These are phyloP conservation scores for Polydesmus complanatus DNA, from an alignment of 2,888 invertebrate genomes.

Conservation along the genomic window DNA sequence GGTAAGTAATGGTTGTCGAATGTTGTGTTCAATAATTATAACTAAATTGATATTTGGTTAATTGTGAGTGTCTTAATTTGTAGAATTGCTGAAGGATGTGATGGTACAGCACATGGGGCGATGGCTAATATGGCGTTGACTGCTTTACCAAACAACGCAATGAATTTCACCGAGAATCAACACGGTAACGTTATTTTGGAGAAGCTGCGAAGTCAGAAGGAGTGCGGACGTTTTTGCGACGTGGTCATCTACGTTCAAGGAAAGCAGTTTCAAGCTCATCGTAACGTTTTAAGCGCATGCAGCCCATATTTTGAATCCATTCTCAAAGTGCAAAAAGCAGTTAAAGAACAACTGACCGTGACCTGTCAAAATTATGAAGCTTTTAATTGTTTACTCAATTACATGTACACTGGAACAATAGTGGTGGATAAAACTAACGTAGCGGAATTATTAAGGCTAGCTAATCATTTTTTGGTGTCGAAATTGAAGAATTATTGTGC, in stretches of 20 bases:
- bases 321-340: slow-evolving; percentile 38
- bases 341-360: slow-evolving; percentile 41
- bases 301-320: slow-evolving; percentile 51
- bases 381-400: slow-evolving; percentile 45
- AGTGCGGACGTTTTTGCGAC: slow-evolving; percentile 45
- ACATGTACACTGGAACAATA: slow-evolving; percentile 50
- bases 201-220: slow-evolving; percentile 37
- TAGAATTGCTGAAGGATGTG: background rate
- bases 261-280: slow-evolving; percentile 44
- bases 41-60: no score
- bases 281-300: slow-evolving; percentile 47
- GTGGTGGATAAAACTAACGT: slow-evolving; percentile 46
- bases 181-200: slow-evolving; percentile 34
- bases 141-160: slow-evolving; percentile 23
- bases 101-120: background rate
- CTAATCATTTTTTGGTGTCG: slow-evolving; percentile 47
- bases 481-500: slow-evolving; percentile 48
- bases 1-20: no score
- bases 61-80: no score
- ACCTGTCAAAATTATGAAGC: slow-evolving; percentile 44
- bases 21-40: no score
- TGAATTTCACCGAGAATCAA: slow-evolving; percentile 34
- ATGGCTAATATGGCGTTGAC: slow-evolving; percentile 11
- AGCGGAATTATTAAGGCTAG: slow-evolving; percentile 44
- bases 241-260: slow-evolving; percentile 45